These are phyloP conservation scores for Burhinus bistriatus DNA, from an alignment of 2,113 vertebrate species.

Conservation along the genomic window DNA sequence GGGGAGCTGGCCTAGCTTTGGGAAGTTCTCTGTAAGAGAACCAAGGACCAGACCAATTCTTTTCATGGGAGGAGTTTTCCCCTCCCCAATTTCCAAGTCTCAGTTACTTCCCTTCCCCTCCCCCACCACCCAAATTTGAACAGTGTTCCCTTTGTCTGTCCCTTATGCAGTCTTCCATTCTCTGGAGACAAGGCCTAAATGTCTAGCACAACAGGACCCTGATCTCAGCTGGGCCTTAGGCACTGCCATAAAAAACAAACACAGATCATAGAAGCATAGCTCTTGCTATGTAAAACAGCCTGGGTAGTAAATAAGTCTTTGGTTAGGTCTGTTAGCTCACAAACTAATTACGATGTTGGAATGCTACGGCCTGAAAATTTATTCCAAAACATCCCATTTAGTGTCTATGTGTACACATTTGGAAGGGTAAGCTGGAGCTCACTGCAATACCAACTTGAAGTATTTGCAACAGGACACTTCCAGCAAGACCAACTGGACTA, in stretches of 20 bases:
- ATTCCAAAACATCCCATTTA: not conserved
- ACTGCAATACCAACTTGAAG: not conserved
- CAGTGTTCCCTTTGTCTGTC: conserved; percentile 40
- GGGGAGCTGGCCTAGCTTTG: not conserved
- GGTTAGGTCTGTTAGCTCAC: not conserved
- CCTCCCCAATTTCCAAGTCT: conserved; percentile 10
- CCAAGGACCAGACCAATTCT: not conserved
- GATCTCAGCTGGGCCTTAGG: conserved; percentile 42
- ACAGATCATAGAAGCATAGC: not conserved
- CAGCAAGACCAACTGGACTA: not conserved
- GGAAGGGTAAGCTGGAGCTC: not conserved
- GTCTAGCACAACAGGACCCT: conserved; percentile 38
- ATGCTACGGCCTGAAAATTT: not conserved
- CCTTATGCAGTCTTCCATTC: conserved; percentile 5
- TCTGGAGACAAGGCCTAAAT: conserved; percentile 5
- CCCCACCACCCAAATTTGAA: conserved; percentile 1
- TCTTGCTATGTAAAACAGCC: not conserved
- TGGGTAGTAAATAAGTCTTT: not conserved
- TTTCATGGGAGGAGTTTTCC: not conserved
- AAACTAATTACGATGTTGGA: not conserved
- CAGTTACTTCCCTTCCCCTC: not conserved
- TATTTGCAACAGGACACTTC: not conserved
- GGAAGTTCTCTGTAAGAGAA: not conserved
- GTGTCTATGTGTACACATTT: not conserved
- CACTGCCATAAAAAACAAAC: conserved; percentile 48